A percentile compares a stretch with the other conserved stretches of the same genome.
phyloP scores from a whole-genome alignment of 1,140 invertebrate species.

The Oncopeltus fasciatus region DNA sequence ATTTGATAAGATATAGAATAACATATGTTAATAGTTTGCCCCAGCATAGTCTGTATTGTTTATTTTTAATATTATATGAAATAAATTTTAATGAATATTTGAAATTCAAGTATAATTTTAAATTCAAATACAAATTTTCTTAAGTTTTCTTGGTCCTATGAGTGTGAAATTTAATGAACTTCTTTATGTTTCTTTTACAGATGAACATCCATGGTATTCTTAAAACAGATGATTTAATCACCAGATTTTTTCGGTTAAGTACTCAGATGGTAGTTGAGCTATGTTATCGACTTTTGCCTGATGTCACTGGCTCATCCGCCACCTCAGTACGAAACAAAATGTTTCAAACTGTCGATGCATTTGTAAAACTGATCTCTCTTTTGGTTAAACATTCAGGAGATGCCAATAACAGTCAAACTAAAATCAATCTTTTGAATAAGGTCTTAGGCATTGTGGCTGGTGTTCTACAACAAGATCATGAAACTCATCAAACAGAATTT shows the following conservation, averaged over 20 bases:
- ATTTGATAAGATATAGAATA: too few species aligned
- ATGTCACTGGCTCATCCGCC: conserved; percentile 46
- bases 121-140: too few species aligned
- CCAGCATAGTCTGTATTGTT: too few species aligned
- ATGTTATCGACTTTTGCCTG: conserved; percentile 61
- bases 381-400: conserved; percentile 93
- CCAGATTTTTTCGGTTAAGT: conserved; percentile 89
- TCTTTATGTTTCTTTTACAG: conserved; percentile 32
- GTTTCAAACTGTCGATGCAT: conserved; percentile 90
- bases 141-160: too few species aligned
- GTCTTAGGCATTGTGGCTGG: conserved; percentile 88
- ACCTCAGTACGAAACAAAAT: conserved; percentile 53
- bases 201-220: conserved; percentile 94
- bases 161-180: too few species aligned
- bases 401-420: conserved; percentile 73
- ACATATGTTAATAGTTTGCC: too few species aligned
- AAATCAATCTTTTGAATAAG: conserved; percentile 94
- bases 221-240: conserved; percentile 94
- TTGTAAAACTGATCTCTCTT: conserved; percentile 82
- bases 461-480: conserved; percentile 88
- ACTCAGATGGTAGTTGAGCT: conserved; percentile 94
- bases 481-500: conserved; percentile 65
- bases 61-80: too few species aligned
- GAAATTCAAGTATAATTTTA: too few species aligned
- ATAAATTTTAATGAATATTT: too few species aligned